A percentile compares a stretch with the other conserved stretches of the same genome.
These are phyloP conservation scores for Porites lobata DNA, from an alignment of 92 coral and sea anemone species.

Conservation along the genomic window DNA sequence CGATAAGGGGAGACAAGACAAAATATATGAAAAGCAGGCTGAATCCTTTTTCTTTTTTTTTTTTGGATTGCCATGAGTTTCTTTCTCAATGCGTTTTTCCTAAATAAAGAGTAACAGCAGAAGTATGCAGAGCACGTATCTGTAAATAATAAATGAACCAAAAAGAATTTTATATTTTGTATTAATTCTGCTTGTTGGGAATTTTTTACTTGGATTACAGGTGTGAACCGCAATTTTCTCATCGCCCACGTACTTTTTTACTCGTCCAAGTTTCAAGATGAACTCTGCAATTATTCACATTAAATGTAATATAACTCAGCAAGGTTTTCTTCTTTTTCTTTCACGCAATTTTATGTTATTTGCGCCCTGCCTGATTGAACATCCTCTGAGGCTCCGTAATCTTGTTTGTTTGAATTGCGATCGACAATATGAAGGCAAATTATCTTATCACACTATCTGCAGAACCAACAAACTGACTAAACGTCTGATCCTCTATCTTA, in stretches of 20 bases:
- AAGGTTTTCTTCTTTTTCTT: too few species aligned
- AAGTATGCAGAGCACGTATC: neutral
- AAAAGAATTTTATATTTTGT: neutral
- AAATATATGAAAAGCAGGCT: neutral
- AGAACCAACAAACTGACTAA: too few species aligned
- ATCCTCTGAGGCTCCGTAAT: too few species aligned
- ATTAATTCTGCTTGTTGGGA: conserved; percentile 8
- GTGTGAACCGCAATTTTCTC: conserved; percentile 1
- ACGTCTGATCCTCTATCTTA: too few species aligned
- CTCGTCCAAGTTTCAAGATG: neutral
- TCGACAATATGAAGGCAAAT: too few species aligned
- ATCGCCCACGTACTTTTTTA: neutral
- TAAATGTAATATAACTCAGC: too few species aligned
- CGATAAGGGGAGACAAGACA: neutral
- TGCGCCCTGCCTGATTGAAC: too few species aligned
- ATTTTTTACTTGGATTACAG: neutral
- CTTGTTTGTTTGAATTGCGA: too few species aligned
- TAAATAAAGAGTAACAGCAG: too few species aligned
- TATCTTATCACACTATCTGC: too few species aligned
- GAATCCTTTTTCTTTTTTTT: neutral
- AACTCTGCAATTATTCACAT: too few species aligned
- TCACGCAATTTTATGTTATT: too few species aligned
- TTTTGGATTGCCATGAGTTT: neutral
- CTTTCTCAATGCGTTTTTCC: neutral
- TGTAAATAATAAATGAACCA: conserved; percentile 18